phyloP scores from a whole-genome alignment of 1,140 invertebrate genomes.

The Halesus radiatus region DNA sequence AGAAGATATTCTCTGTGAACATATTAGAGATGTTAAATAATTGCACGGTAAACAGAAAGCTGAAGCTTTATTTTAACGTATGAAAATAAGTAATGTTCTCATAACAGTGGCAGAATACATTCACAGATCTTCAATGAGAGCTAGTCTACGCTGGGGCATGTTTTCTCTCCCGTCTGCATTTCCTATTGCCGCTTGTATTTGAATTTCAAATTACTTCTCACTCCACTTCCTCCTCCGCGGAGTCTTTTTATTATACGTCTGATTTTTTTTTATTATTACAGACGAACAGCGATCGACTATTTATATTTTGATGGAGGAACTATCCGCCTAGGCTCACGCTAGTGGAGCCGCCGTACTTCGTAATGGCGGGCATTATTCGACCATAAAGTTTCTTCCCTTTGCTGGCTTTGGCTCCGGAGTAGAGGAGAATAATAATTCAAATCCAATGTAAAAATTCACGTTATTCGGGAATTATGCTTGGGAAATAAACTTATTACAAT shows the following conservation, averaged over 20 bases:
- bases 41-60: background rate
- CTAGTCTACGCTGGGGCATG: slow-evolving; percentile 45
- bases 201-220: slow-evolving; percentile 57
- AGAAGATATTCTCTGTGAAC: too few species aligned
- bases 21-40: too few species aligned
- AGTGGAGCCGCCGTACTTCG: background rate
- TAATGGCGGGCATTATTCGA: slow-evolving; percentile 8
- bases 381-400: background rate
- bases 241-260: slow-evolving; percentile 56
- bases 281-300: slow-evolving; percentile 43
- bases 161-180: slow-evolving; percentile 53
- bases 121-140: slow-evolving; percentile 44
- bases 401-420: background rate
- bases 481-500: too few species aligned
- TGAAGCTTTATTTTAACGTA: background rate
- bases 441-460: too few species aligned
- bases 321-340: slow-evolving; percentile 17
- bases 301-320: slow-evolving; percentile 43
- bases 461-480: too few species aligned
- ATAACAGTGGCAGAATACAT: slow-evolving; percentile 46
- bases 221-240: slow-evolving; percentile 38
- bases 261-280: slow-evolving; percentile 47
- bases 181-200: slow-evolving; percentile 55
- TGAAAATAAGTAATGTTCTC: background rate
- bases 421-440: background rate